phyloP scores from a whole-genome alignment of 2,797 vertebrate species.

The Anniella stebbinsi region DNA sequence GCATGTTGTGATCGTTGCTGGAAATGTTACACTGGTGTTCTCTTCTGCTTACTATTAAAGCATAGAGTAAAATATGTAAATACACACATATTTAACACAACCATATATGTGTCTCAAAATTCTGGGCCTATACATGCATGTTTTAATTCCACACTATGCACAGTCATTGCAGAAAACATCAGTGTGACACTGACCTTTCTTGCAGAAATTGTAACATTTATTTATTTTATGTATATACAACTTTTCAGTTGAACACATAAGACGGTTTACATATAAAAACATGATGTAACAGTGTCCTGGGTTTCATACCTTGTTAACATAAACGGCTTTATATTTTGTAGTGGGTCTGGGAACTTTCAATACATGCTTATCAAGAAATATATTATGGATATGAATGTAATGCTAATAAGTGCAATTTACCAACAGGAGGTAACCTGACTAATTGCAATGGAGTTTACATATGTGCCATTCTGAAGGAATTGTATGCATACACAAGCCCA shows the following conservation, averaged over 20 bases:
- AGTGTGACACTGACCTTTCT: background rate
- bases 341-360: background rate
- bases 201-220: background rate
- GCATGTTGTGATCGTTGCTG: background rate
- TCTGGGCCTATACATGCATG: background rate
- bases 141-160: background rate
- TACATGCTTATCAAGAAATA: background rate
- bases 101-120: background rate
- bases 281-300: background rate
- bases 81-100: background rate
- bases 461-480: background rate
- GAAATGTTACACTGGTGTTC: background rate
- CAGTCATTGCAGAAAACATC: background rate
- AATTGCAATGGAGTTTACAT: background rate
- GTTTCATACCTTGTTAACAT: background rate
- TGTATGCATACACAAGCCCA: background rate
- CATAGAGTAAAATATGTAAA: slow-evolving; percentile 1
- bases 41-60: background rate
- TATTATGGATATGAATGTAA: slow-evolving; percentile 1
- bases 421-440: background rate
- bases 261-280: background rate
- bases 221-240: slow-evolving; percentile 5
- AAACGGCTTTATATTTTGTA: slow-evolving; percentile 10
- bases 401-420: background rate
- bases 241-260: background rate